Evolutionary conservation across 2,113 vertebrate species (phyloP).

Genomic region (Carettochelys insculpta): DNA sequence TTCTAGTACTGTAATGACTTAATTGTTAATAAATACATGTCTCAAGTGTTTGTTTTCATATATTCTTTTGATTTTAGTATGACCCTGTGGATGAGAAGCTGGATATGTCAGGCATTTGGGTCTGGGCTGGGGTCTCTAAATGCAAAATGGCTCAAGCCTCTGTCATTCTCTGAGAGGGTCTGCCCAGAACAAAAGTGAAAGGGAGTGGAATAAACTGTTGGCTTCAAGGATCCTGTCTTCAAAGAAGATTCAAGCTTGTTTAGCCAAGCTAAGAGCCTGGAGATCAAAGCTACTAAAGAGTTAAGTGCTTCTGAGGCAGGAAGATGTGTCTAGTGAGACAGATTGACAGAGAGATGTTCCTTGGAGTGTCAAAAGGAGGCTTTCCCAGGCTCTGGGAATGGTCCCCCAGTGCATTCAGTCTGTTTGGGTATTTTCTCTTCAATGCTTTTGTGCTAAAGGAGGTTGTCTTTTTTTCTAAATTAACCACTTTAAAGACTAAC

Average conservation of each 20-base stretch:
- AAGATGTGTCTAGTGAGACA: not conserved
- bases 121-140: no score
- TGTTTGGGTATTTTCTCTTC: not conserved
- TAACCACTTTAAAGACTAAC: no score
- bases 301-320: no score
- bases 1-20: no score
- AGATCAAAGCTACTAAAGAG: not conserved
- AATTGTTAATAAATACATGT: no score
- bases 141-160: no score
- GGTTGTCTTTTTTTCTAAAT: not conserved
- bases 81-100: no score
- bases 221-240: not conserved
- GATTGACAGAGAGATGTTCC: not conserved
- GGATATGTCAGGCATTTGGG: no score
- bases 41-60: no score
- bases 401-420: no score
- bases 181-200: not conserved
- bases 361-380: not conserved
- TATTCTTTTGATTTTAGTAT: no score
- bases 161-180: no score
- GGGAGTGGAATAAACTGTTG: not conserved
- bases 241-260: not conserved
- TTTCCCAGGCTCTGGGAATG: not conserved
- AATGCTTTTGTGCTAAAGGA: not conserved
- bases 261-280: not conserved